Evolutionary conservation across 2,113 vertebrate genomes (phyloP).

Genomic region (Bufo bufo): DNA sequence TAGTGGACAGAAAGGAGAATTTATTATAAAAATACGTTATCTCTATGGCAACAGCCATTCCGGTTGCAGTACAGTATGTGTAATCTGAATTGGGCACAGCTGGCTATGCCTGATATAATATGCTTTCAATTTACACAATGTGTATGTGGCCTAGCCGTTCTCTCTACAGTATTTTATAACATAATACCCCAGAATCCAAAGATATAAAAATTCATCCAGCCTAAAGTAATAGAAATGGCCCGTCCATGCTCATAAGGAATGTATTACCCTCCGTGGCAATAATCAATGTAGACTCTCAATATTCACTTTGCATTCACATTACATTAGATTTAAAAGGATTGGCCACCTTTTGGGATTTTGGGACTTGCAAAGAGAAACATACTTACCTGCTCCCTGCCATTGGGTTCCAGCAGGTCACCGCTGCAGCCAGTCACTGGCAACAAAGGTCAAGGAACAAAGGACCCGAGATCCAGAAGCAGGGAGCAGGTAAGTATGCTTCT

Average conservation of each 20-base stretch:
- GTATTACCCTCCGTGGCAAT: not conserved
- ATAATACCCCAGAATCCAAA: not conserved
- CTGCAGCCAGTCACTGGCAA: too few relatives aligned
- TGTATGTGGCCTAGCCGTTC: not conserved
- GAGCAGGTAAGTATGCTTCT: too few relatives aligned
- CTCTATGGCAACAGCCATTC: constrained; percentile 8
- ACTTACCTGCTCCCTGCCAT: too few relatives aligned
- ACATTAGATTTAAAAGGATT: not conserved
- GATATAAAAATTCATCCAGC: not conserved
- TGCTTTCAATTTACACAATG: constrained; percentile 16
- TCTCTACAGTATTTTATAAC: not conserved
- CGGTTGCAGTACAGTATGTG: not conserved
- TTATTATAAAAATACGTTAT: not conserved
- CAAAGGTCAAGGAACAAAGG: too few relatives aligned
- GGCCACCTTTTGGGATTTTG: too few relatives aligned
- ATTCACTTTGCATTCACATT: not conserved
- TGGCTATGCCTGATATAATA: constrained; percentile 17
- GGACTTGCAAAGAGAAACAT: too few relatives aligned
- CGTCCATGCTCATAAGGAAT: too few relatives aligned
- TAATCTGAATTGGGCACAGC: not conserved
- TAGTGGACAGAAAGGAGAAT: not conserved
- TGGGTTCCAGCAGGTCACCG: too few relatives aligned
- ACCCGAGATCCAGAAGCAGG: too few relatives aligned
- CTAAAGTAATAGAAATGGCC: not conserved
- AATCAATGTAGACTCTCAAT: not conserved